Evolutionary conservation across 1,140 invertebrate genomes (phyloP), one percentile per base, ranked within the genome.

Genomic region (Cephus cinctus): DNA sequence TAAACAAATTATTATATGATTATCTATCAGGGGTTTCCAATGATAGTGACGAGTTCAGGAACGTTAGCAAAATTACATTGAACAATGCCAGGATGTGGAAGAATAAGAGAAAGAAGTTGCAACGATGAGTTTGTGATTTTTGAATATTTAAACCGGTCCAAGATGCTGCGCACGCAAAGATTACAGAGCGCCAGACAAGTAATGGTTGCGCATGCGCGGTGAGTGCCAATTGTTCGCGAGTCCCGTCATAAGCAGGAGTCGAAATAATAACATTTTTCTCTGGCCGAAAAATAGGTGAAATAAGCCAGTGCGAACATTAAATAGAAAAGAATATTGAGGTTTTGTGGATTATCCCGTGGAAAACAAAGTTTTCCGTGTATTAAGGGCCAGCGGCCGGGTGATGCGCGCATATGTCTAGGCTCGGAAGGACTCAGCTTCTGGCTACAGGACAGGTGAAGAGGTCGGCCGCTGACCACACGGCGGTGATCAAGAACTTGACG

Each of bases 381-480:
- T n/a, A 19, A 46, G 51, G 61, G 61, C 63, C 63, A 51, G 56
- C 50, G 65, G 60, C 61, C 66, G 54, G 52, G 58, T 61, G 62
- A 69, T 67, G 65, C 57, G 23, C 35, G 61, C 50, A 63, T 75
- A 73, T 73, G 70, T 73, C 67, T 67, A 70, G 59, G 53, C 51
- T 69, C 61, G 63, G 62, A 54, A 66, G 63, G 49, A 68, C 58
- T 43, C 63, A 73, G 59, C 51, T 71, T 67, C 56, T 67, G 63
- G 61, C 58, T 46, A 65, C 59, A 52, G 47, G 38, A 57, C 61
- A 61, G 56, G 56, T 64, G 53, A 67, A 66, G 44, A 62, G 43
- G 52, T 58, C 61, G 56, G 48, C 54, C 49, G 39, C 47, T 41
- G 61, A 63, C 32, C 49, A 59, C 50, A 52, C 39, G 49, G 31